phyloP scores from a whole-genome alignment of 2,888 invertebrate genomes.

The Blastobasis adustella region DNA sequence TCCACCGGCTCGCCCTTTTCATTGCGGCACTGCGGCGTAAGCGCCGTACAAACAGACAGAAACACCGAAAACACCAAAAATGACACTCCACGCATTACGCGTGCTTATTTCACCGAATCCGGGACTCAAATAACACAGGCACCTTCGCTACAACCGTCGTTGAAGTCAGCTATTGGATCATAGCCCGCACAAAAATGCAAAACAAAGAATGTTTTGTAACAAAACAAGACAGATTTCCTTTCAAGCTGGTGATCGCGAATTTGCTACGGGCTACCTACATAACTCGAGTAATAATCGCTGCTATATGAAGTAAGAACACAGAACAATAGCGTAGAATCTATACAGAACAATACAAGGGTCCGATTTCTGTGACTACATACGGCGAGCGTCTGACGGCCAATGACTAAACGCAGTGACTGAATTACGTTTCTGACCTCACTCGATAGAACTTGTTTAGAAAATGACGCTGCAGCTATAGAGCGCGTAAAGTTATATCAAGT shows the following conservation, averaged over 20 bases:
- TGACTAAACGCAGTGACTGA: background rate
- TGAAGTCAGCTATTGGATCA: conserved; percentile 40
- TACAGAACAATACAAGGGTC: too few relatives aligned
- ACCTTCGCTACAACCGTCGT: conserved; percentile 36
- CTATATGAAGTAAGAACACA: too few relatives aligned
- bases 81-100: conserved; percentile 31
- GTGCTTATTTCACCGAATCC: conserved; percentile 31
- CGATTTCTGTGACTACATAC: too few relatives aligned
- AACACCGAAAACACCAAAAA: conserved; percentile 33
- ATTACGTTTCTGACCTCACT: background rate
- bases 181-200: conserved; percentile 30
- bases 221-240: conserved; percentile 36
- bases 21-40: conserved; percentile 71
- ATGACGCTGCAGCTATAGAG: background rate
- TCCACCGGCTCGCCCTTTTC: conserved; percentile 79
- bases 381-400: background rate
- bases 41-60: conserved; percentile 30
- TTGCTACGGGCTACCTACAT: background rate
- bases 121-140: conserved; percentile 46
- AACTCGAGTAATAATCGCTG: background rate
- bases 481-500: too few relatives aligned
- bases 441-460: background rate
- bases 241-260: conserved; percentile 6
- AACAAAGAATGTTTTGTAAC: conserved; percentile 52
- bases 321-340: too few relatives aligned